Conservation (phyloP, 1,140 invertebrate species). For the Coenobita brevimanus region DNA sequence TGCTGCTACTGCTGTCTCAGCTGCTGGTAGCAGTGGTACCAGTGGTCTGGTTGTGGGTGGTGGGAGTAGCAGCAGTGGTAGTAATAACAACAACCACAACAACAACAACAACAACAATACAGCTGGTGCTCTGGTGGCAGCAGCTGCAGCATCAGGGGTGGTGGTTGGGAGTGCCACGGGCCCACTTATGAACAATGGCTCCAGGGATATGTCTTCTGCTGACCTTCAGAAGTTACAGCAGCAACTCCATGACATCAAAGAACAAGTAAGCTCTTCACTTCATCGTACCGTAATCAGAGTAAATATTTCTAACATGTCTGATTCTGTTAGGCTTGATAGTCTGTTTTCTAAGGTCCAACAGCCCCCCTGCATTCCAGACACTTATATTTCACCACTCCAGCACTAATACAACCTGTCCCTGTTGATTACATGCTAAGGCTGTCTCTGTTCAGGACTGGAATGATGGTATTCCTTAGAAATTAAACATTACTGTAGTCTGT, state of each 20-base stretch:
- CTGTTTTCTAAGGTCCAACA: too few relatives aligned
- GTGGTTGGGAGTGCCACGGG: constrained; percentile 66
- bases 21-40: background rate
- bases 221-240: constrained; percentile 96
- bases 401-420: too few relatives aligned
- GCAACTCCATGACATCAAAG: constrained; percentile 97
- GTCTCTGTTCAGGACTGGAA: too few relatives aligned
- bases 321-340: too few relatives aligned
- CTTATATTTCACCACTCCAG: too few relatives aligned
- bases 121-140: background rate
- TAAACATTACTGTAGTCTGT: too few relatives aligned
- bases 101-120: constrained; percentile 48
- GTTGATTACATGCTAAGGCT: too few relatives aligned
- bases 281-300: too few relatives aligned
- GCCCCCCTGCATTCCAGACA: too few relatives aligned
- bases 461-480: too few relatives aligned
- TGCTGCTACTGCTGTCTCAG: background rate
- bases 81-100: constrained; percentile 11
- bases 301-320: too few relatives aligned
- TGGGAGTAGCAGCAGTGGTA: constrained; percentile 8
- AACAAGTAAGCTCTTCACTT: constrained; percentile 81
- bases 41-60: background rate
- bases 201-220: constrained; percentile 80
- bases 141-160: constrained; percentile 51
- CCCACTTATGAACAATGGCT: constrained; percentile 82